phyloP scores from a whole-genome alignment of 1,140 invertebrate species.

The Coptotermes formosanus region DNA sequence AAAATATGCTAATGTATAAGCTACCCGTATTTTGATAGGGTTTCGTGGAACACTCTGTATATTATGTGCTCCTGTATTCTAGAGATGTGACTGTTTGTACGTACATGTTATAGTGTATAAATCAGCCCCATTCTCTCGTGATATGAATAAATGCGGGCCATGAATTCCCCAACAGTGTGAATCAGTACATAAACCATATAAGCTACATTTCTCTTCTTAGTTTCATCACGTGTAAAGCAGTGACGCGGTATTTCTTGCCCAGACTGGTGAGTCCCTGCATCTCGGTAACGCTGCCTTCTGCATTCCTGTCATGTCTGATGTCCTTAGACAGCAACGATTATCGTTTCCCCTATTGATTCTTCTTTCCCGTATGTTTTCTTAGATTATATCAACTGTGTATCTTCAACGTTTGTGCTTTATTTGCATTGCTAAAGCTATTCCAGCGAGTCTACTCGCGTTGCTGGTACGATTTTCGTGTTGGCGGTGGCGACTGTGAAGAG shows the following conservation, averaged over 20 bases:
- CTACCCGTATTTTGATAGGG: no score
- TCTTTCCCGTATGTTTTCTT: no score
- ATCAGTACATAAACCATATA: not conserved
- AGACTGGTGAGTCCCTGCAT: not conserved
- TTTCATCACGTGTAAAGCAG: not conserved
- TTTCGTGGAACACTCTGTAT: no score
- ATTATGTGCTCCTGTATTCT: not conserved
- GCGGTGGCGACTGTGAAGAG: no score
- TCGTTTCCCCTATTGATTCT: no score
- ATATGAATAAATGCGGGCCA: conserved; percentile 4
- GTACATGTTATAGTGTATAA: not conserved
- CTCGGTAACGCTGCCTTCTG: not conserved
- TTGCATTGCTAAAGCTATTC: no score
- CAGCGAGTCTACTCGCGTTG: no score
- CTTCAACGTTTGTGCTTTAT: no score
- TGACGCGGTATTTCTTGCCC: not conserved
- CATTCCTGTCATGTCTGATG: not conserved
- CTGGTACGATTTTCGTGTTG: no score
- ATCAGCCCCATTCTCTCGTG: not conserved
- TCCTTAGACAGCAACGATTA: no score
- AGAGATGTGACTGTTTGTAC: not conserved
- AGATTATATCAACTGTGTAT: no score
- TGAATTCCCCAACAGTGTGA: not conserved
- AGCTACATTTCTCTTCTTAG: not conserved
- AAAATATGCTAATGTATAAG: no score